Evolutionary conservation across 2,113 vertebrate genomes (phyloP), one percentile per base, ranked within the genome.

Genomic region (Ophiodon elongatus): DNA sequence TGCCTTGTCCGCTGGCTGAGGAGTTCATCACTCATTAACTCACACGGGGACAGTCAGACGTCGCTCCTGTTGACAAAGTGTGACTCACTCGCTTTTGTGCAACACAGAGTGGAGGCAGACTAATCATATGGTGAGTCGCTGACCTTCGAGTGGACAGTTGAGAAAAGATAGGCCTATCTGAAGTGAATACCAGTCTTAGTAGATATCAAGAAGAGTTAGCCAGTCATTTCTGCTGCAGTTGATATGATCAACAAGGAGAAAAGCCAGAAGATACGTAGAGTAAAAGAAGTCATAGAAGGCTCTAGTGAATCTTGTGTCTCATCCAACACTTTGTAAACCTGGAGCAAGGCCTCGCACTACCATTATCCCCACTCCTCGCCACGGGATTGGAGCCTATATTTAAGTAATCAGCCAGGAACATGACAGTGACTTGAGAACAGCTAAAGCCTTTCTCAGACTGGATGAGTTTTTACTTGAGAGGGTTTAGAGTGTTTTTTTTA

Each of bases 21-120:
- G 85, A 72, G 73, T 90, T 85, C 72, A 75, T 93, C 92, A 94
- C 76, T 94, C 89, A 95, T 95, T 95, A 95, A 95, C 94, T 86
- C 88, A 75, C 43, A 37, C 37, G 11, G 84, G 87, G 90, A 85
- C 89, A 87, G 88, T 91, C 84, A 81, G 76, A 91, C 71, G 64
- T 89, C 76, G 65, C 81, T 81, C 41, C 76, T 93, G 94, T 93
- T 92, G 89, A 92, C 92, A 85, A 90, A 85, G 93, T 83, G 85
- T 93, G 92, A 93, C 84, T 93, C 91, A 91, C 83, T 74, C 8
- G 84, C 85, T 57, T 93, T 87, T 88, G 89, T 86, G 90, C 35
- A 87, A 92, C 80, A 77, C 88, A 79, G 68, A 83, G 85, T 37
- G 83, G 62, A 82, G 82, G 82, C 65, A 29, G 62, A 72, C 89